Percentiles rank a stretch among this genome's conserved stretches.
Evolutionary conservation across 1,140 invertebrate species (phyloP).

Genomic region (Formica exsecta): DNA sequence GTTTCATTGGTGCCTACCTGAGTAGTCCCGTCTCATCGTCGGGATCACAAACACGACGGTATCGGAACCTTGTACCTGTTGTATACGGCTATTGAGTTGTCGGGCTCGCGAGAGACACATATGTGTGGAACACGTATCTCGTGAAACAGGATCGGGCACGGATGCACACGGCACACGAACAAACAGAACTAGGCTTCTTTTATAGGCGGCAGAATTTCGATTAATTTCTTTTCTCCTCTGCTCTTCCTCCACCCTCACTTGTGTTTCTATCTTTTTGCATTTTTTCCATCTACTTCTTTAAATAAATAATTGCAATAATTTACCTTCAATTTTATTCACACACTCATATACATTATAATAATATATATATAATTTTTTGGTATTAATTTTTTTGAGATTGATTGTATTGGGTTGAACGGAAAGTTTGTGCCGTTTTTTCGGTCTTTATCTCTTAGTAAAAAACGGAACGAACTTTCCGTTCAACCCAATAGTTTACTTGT

Average conservation of each 20-base stretch:
- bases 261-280: neutral
- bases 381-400: no score
- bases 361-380: neutral
- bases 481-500: no score
- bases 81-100: constrained; percentile 81
- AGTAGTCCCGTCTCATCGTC: constrained; percentile 77
- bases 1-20: constrained; percentile 78
- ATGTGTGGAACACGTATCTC: constrained; percentile 71
- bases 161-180: constrained; percentile 78
- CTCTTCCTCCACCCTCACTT: neutral
- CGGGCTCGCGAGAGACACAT: constrained; percentile 78
- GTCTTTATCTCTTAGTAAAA: no score
- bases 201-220: constrained; percentile 70
- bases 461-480: no score
- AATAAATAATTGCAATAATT: neutral
- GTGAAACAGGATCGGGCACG: constrained; percentile 82
- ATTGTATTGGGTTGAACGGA: no score
- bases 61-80: constrained; percentile 77
- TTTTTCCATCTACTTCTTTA: constrained; percentile 17
- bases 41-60: constrained; percentile 70
- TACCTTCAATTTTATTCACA: neutral
- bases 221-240: constrained; percentile 64
- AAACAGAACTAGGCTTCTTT: constrained; percentile 77
- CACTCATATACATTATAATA: neutral
- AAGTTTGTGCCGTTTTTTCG: no score